phyloP scores from a whole-genome alignment of 2,113 vertebrate species.

The Delphinapterus leucas region DNA sequence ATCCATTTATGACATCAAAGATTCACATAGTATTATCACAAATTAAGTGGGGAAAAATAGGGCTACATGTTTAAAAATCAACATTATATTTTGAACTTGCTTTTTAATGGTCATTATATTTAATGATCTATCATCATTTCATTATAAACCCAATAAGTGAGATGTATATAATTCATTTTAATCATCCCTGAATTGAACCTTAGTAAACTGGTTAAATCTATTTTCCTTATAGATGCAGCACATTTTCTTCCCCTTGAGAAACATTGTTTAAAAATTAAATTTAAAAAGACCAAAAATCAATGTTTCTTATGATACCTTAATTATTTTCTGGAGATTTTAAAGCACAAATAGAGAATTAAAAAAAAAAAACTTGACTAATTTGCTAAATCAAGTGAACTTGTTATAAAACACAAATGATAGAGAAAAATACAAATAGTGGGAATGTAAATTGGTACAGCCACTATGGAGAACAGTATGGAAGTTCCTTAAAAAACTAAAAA shows the following conservation, averaged over 20 bases:
- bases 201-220: background rate
- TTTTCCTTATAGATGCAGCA: background rate
- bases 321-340: background rate
- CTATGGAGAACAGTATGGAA: background rate
- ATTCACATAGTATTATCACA: background rate
- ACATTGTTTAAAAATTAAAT: background rate
- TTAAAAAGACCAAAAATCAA: background rate
- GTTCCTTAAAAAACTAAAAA: no score
- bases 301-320: background rate
- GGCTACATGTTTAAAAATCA: background rate
- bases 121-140: background rate
- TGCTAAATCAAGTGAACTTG: background rate
- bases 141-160: background rate
- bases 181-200: background rate
- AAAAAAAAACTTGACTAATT: background rate
- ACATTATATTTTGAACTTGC: background rate
- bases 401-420: background rate
- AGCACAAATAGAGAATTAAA: background rate
- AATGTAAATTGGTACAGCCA: background rate
- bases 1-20: background rate
- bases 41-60: background rate
- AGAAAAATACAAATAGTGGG: background rate
- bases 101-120: background rate
- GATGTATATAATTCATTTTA: conserved; percentile 4
- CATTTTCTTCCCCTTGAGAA: background rate